phyloP scores from a whole-genome alignment of 2,888 invertebrate species.

The Habrosyne pyritoides region DNA sequence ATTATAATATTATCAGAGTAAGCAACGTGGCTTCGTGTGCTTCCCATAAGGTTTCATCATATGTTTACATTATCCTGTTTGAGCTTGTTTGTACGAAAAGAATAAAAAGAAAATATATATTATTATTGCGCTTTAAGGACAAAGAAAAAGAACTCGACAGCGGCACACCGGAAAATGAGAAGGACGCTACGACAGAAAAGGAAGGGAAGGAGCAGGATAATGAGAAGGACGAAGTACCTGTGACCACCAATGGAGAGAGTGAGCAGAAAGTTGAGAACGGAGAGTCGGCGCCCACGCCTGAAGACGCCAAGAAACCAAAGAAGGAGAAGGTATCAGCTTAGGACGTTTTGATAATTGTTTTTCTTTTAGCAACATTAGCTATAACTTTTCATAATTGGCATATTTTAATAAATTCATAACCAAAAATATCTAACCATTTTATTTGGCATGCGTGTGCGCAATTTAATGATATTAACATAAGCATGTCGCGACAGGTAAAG shows the following conservation, averaged over 20 bases:
- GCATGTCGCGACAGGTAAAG: conserved; percentile 84
- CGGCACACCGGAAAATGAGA: conserved; percentile 85
- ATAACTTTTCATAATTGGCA: not conserved
- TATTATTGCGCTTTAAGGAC: conserved; percentile 69
- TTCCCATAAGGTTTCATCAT: not conserved
- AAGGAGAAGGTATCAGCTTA: conserved; percentile 84
- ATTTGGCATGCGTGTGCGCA: conserved; percentile 46
- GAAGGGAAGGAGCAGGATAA: conserved; percentile 67
- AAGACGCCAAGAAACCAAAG: conserved; percentile 85
- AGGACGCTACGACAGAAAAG: conserved; percentile 87
- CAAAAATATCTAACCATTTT: conserved; percentile 23
- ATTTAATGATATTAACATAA: conserved; percentile 48
- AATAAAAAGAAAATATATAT: not conserved
- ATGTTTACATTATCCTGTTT: too few species aligned
- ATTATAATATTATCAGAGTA: not conserved
- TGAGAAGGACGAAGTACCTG: conserved; percentile 55
- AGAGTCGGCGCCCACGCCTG: conserved; percentile 62
- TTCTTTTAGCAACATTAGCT: not conserved
- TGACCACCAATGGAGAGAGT: conserved; percentile 67
- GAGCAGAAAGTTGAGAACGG: conserved; percentile 72
- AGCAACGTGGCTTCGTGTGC: not conserved
- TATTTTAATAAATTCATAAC: conserved; percentile 3
- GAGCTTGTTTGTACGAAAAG: too few species aligned
- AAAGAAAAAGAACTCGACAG: conserved; percentile 83
- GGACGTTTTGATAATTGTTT: not conserved